Evolutionary conservation across 2,888 invertebrate genomes (phyloP).

Genomic region (Athripsodes cinereus): DNA sequence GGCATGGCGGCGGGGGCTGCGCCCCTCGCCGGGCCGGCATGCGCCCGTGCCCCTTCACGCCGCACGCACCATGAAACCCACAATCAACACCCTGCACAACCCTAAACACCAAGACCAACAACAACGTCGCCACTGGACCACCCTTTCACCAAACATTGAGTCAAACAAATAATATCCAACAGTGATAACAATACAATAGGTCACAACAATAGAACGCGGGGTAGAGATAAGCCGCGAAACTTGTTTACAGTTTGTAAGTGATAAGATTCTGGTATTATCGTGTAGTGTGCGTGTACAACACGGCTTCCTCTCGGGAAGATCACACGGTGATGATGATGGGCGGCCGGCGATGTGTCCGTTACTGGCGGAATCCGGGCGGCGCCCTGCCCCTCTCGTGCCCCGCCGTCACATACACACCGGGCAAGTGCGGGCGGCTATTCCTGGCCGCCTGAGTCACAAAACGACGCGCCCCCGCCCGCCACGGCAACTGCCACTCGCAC

Average conservation of each 20-base stretch:
- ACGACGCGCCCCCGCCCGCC: slow-evolving; percentile 11
- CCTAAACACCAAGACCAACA: neutral
- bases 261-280: neutral
- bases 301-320: slow-evolving; percentile 1
- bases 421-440: slow-evolving; percentile 17
- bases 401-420: slow-evolving; percentile 1
- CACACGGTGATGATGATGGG: slow-evolving; percentile 9
- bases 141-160: neutral
- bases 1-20: slow-evolving; percentile 48
- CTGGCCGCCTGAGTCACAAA: slow-evolving; percentile 32
- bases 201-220: neutral
- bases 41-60: slow-evolving; percentile 11
- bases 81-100: slow-evolving; percentile 1
- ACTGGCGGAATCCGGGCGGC: slow-evolving; percentile 53
- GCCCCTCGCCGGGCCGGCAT: slow-evolving; percentile 29
- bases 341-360: slow-evolving; percentile 42
- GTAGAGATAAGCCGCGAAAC: neutral
- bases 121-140: neutral
- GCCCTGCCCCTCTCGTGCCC: slow-evolving; percentile 27
- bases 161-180: too few relatives aligned
- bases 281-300: neutral
- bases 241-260: neutral
- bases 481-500: slow-evolving; percentile 19
- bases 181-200: too few relatives aligned
- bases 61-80: neutral